These are phyloP conservation scores for Diplodus sargus DNA, from an alignment of 2,797 vertebrate species.

Conservation along the genomic window DNA sequence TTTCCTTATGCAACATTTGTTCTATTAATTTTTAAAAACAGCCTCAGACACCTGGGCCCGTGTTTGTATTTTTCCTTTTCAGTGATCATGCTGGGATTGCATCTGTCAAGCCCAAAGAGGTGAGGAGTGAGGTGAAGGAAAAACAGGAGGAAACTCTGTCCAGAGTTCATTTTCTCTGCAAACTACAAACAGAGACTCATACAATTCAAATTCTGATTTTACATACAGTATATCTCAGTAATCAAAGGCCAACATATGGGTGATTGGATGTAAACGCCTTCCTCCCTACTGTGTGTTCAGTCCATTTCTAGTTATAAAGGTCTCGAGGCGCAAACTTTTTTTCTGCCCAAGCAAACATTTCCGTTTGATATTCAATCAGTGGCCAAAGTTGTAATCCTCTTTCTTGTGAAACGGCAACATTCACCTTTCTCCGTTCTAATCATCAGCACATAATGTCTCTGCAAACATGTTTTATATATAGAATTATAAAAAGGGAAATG, in stretches of 20 bases:
- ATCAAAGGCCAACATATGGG: constrained; percentile 2
- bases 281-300: background rate
- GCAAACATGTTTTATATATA: background rate
- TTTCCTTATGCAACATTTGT: constrained; percentile 55
- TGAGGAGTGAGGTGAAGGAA: constrained; percentile 35
- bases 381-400: background rate
- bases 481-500: background rate
- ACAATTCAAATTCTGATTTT: constrained; percentile 41
- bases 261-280: constrained; percentile 17
- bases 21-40: constrained; percentile 62
- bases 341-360: constrained; percentile 19
- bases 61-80: constrained; percentile 55
- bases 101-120: constrained; percentile 61
- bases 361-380: background rate
- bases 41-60: constrained; percentile 52
- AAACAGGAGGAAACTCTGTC: constrained; percentile 36
- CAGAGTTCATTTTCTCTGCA: constrained; percentile 44
- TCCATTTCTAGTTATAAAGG: background rate
- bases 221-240: constrained; percentile 12
- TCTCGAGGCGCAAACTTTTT: background rate
- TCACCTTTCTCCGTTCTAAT: background rate
- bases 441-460: background rate
- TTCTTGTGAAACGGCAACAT: background rate
- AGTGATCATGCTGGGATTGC: constrained; percentile 54
- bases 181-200: constrained; percentile 36